Conservation (phyloP, 1,140 invertebrate genomes). For the Oryzaephilus surinamensis region DNA sequence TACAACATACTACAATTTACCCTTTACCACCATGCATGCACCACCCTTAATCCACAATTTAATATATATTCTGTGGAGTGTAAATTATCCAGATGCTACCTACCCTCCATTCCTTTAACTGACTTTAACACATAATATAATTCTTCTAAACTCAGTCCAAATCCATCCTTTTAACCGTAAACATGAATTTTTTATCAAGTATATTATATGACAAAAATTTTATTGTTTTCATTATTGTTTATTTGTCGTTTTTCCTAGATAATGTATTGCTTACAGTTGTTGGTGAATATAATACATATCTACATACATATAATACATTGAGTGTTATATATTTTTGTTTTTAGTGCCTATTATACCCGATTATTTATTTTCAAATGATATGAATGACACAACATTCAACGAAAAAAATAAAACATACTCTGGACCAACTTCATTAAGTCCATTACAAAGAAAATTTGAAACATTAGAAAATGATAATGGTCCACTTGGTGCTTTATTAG, state of each 20-base stretch:
- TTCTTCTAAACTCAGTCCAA: too few species aligned
- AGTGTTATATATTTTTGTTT: slow-evolving; percentile 28
- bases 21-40: too few species aligned
- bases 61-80: too few species aligned
- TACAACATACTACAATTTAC: too few species aligned
- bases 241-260: slow-evolving; percentile 59
- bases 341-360: slow-evolving; percentile 80
- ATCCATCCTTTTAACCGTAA: too few species aligned
- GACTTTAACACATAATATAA: too few species aligned
- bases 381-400: slow-evolving; percentile 16
- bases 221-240: slow-evolving; percentile 47
- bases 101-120: too few species aligned
- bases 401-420: slow-evolving; percentile 5
- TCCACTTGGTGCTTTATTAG: slow-evolving; percentile 67
- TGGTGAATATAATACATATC: slow-evolving; percentile 45
- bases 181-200: too few species aligned
- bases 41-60: too few species aligned
- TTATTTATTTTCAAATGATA: slow-evolving; percentile 53
- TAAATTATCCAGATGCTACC: too few species aligned
- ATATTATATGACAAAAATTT: too few species aligned
- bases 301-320: slow-evolving; percentile 4
- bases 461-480: slow-evolving; percentile 54
- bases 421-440: slow-evolving; percentile 26
- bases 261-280: slow-evolving; percentile 68
- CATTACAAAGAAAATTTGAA: slow-evolving; percentile 32